Conservation (phyloP, 1,140 invertebrate species). For the Aphelinus atriplicis region DNA sequence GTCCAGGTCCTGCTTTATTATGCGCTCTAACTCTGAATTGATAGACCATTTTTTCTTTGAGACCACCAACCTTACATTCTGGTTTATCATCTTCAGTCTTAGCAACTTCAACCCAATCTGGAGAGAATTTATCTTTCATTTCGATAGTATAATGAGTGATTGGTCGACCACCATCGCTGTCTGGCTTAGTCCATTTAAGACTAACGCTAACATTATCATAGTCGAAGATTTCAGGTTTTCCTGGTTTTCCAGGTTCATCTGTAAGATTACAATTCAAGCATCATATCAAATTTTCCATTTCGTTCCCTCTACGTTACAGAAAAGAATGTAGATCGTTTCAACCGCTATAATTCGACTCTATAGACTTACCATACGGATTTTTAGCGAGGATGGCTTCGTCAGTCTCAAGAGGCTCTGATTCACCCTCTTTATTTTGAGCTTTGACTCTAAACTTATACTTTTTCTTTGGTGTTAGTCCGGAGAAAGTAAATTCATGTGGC, state of each 20-base stretch:
- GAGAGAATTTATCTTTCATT: conserved; percentile 93
- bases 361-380: conserved; percentile 89
- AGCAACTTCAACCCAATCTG: conserved; percentile 87
- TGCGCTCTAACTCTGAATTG: conserved; percentile 92
- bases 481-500: conserved; percentile 81
- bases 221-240: conserved; percentile 92
- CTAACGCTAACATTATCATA: conserved; percentile 92
- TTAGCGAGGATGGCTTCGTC: conserved; percentile 89
- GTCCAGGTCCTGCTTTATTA: conserved; percentile 89
- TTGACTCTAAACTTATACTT: conserved; percentile 99
- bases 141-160: conserved; percentile 95
- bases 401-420: conserved; percentile 94
- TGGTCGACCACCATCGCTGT: conserved; percentile 92
- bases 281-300: background rate
- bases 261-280: conserved; percentile 28
- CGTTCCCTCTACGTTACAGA: conserved; percentile 11
- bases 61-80: conserved; percentile 83
- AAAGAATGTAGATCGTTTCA: background rate
- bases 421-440: conserved; percentile 98
- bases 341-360: conserved; percentile 9
- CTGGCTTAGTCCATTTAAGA: conserved; percentile 90
- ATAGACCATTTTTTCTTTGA: conserved; percentile 94
- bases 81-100: conserved; percentile 83
- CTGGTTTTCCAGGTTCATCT: conserved; percentile 88
- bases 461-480: conserved; percentile 94